Evolutionary conservation across 2,888 invertebrate species (phyloP).

Genomic region (Macrostomum cliftonense): DNA sequence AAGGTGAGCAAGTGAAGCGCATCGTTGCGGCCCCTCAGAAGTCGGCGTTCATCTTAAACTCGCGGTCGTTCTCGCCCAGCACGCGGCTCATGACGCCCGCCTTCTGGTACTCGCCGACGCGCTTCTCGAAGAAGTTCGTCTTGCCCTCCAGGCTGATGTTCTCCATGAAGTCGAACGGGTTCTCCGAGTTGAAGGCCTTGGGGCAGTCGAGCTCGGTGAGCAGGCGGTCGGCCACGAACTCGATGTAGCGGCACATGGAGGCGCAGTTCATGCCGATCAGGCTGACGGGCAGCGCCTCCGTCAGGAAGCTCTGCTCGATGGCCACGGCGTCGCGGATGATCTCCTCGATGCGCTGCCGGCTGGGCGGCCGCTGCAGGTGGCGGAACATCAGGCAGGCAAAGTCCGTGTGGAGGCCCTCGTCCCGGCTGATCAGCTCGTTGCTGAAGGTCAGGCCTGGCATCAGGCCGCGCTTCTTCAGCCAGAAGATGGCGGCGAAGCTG

Average conservation of each 20-base stretch:
- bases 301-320: conserved; percentile 92
- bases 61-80: conserved; percentile 45
- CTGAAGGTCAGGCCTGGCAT: conserved; percentile 98
- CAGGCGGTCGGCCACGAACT: conserved; percentile 90
- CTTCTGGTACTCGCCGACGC: conserved; percentile 92
- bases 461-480: conserved; percentile 89
- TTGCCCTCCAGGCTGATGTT: conserved; percentile 96
- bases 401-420: conserved; percentile 88
- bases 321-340: conserved; percentile 77
- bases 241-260: conserved; percentile 87
- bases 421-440: conserved; percentile 89
- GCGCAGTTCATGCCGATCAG: conserved; percentile 93
- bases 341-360: conserved; percentile 52
- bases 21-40: too few relatives aligned
- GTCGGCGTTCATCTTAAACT: conserved; percentile 65
- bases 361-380: conserved; percentile 55
- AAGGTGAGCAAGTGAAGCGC: too few relatives aligned
- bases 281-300: conserved; percentile 75
- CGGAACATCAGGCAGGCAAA: conserved; percentile 94
- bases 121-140: conserved; percentile 97
- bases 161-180: conserved; percentile 98
- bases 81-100: conserved; percentile 60
- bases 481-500: conserved; percentile 93
- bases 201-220: conserved; percentile 65
- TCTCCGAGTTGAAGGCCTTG: conserved; percentile 73